A percentile compares a stretch with the other conserved stretches of the same genome.
These are phyloP conservation scores for Zaprionus ornatus DNA, from an alignment of 1,140 invertebrate genomes.

Conservation along the genomic window DNA sequence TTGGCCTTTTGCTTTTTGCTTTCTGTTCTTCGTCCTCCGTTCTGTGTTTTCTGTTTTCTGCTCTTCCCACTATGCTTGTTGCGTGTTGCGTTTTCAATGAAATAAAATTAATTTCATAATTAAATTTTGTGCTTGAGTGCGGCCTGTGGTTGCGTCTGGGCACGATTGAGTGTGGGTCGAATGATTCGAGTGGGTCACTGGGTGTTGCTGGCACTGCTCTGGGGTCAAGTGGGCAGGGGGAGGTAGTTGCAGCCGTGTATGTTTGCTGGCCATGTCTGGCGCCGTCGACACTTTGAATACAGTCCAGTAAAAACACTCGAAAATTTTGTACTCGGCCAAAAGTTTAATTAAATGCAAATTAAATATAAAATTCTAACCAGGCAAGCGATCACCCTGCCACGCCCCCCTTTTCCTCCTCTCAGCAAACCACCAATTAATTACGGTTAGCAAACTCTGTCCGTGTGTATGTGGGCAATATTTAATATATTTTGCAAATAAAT, in stretches of 20 bases:
- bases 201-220: background rate
- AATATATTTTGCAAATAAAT: conserved; percentile 11
- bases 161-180: background rate
- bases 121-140: conserved; percentile 42
- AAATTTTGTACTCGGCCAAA: conserved; percentile 16
- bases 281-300: conserved; percentile 42
- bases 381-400: background rate
- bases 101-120: conserved; percentile 71
- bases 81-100: conserved; percentile 60
- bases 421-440: conserved; percentile 40
- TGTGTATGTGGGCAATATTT: background rate
- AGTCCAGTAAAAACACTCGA: conserved; percentile 9
- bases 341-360: conserved; percentile 54
- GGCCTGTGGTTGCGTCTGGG: background rate
- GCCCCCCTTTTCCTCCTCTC: background rate
- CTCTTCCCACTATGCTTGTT: background rate
- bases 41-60: conserved; percentile 23
- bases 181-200: background rate
- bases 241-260: too few species aligned
- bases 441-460: background rate
- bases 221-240: background rate
- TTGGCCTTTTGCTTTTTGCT: background rate
- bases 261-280: background rate
- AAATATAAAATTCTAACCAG: conserved; percentile 17
- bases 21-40: conserved; percentile 5